Conservation (phyloP, 23 tunicate species). For the Ciona savignyi region DNA sequence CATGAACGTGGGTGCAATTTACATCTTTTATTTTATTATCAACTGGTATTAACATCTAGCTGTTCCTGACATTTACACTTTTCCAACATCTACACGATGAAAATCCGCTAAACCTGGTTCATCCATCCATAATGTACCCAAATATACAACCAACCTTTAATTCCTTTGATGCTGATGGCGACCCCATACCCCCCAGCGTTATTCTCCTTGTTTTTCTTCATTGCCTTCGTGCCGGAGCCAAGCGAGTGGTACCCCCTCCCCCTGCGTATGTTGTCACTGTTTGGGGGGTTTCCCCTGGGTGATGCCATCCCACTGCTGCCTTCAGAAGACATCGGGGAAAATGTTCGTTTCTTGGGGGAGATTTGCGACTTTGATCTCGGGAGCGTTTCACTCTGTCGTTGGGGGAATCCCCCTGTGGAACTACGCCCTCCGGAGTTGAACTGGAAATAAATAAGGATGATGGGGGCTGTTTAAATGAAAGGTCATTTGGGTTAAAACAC, state of each 20-base stretch:
- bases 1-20: too few species aligned
- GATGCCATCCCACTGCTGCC: conserved; percentile 5
- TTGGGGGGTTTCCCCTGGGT: conserved; percentile 2
- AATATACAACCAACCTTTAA: conserved; percentile 37
- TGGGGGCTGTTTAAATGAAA: too few species aligned
- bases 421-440: conserved; percentile 7
- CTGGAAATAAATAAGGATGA: too few species aligned
- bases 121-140: too few species aligned
- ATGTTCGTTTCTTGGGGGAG: neutral
- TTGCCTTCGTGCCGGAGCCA: conserved; percentile 26
- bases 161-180: conserved; percentile 77
- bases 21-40: too few species aligned
- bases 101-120: too few species aligned
- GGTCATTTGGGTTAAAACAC: too few species aligned
- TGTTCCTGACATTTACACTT: too few species aligned
- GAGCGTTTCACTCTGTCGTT: neutral
- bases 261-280: neutral
- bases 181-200: conserved; percentile 55
- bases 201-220: conserved; percentile 1
- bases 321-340: conserved; percentile 6
- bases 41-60: too few species aligned
- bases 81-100: too few species aligned
- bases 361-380: neutral
- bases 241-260: conserved; percentile 46
- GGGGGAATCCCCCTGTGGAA: conserved; percentile 1